A percentile compares a stretch with the other conserved stretches of the same genome.
phyloP scores from a whole-genome alignment of 1,140 invertebrate species.

The Mesaphorura yosii region DNA sequence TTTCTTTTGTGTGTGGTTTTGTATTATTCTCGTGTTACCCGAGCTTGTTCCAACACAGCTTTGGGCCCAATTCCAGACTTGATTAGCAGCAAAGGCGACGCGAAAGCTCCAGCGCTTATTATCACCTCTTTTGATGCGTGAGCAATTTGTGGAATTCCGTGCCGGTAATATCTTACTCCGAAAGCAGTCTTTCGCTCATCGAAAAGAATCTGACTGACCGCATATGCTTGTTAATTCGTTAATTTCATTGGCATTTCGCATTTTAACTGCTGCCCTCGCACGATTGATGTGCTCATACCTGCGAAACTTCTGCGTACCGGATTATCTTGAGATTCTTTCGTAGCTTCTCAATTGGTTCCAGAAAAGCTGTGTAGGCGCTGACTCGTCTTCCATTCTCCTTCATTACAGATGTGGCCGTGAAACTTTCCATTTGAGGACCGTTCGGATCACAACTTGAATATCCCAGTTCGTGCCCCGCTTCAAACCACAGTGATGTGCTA shows the following conservation, averaged over 20 bases:
- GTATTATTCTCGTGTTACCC: slow-evolving; percentile 1
- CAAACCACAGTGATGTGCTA: background rate
- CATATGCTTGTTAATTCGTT: no score
- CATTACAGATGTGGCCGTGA: background rate
- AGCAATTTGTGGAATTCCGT: background rate
- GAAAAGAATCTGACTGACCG: background rate
- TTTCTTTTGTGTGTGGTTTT: no score
- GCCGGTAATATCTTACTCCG: background rate
- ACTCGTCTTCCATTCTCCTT: background rate
- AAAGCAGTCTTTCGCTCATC: background rate
- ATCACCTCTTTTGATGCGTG: slow-evolving; percentile 53
- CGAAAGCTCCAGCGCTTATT: slow-evolving; percentile 49
- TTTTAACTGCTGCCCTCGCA: background rate
- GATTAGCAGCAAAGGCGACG: background rate
- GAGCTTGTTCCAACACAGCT: background rate
- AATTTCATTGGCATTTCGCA: no score
- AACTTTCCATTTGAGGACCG: background rate
- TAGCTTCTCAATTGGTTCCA: slow-evolving; percentile 8
- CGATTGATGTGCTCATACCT: slow-evolving; percentile 1
- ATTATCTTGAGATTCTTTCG: background rate
- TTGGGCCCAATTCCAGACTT: slow-evolving; percentile 3
- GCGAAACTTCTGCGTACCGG: slow-evolving; percentile 1
- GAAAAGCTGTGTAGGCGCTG: slow-evolving; percentile 1
- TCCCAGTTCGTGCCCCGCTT: slow-evolving; percentile 9
- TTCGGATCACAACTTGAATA: slow-evolving; percentile 8